Conservation (phyloP, 2,113 vertebrate species). For the Campylorhamphus procurvoides region DNA sequence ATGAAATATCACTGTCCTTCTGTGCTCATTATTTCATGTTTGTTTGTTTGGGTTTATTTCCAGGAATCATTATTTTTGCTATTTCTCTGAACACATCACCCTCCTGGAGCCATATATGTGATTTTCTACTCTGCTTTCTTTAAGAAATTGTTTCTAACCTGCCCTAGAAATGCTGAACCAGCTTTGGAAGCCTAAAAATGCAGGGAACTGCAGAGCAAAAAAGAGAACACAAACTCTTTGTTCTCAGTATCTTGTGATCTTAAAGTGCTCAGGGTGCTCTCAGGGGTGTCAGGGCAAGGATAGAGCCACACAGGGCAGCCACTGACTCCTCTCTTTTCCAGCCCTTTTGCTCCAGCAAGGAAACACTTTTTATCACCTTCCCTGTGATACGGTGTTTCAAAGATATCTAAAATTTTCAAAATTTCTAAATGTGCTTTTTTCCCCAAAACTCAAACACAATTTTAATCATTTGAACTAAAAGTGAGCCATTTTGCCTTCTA, state of each 20-base stretch:
- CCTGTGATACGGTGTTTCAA: neutral
- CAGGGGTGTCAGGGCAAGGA: constrained; percentile 11
- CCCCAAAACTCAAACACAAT: neutral
- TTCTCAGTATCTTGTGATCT: constrained; percentile 42
- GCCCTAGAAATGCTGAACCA: neutral
- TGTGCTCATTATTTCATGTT: neutral
- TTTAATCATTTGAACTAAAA: neutral
- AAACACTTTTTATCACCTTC: neutral
- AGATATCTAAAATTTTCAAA: neutral
- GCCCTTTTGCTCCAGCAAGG: neutral
- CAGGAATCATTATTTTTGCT: neutral
- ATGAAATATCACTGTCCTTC: neutral
- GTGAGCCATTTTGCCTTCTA: neutral
- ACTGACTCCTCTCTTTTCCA: neutral
- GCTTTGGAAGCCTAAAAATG: neutral
- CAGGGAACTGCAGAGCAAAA: neutral
- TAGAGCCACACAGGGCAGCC: neutral
- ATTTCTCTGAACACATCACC: neutral
- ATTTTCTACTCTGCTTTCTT: neutral
- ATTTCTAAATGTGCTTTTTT: neutral
- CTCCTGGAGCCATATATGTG: neutral
- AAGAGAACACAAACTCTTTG: constrained; percentile 40
- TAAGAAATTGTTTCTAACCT: neutral
- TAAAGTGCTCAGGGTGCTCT: neutral
- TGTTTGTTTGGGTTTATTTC: neutral